phyloP scores from a whole-genome alignment of 2,888 invertebrate genomes.

The Hirtodrosophila duncani region DNA sequence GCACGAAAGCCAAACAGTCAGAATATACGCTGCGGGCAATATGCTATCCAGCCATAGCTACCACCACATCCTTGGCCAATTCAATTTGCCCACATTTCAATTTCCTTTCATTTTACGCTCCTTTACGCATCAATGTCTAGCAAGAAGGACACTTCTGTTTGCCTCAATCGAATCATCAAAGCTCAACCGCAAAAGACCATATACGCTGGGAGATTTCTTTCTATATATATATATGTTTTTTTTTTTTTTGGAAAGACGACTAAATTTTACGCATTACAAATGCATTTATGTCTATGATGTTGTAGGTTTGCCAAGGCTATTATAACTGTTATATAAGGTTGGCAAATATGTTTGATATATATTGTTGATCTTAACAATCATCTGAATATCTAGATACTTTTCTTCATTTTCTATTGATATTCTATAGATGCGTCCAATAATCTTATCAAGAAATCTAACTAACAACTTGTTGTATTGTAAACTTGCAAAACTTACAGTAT shows the following conservation, averaged over 20 bases:
- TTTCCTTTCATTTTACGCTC: conserved; percentile 73
- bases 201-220: background rate
- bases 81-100: conserved; percentile 69
- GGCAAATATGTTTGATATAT: too few species aligned
- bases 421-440: too few species aligned
- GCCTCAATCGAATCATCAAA: conserved; percentile 60
- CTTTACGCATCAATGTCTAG: conserved; percentile 49
- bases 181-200: conserved; percentile 45
- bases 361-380: too few species aligned
- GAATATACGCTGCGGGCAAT: conserved; percentile 13
- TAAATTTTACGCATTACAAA: conserved; percentile 19
- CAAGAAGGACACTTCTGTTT: conserved; percentile 29
- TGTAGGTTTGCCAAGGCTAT: conserved; percentile 6
- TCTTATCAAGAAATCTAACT: too few species aligned
- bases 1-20: background rate
- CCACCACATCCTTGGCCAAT: conserved; percentile 54
- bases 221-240: too few species aligned
- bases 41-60: too few species aligned
- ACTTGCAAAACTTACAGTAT: too few species aligned
- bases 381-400: too few species aligned
- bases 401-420: background rate
- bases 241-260: conserved; percentile 20
- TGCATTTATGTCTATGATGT: conserved; percentile 32
- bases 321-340: too few species aligned
- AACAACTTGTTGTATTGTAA: too few species aligned